Percentiles rank a stretch among this genome's conserved stretches.
Evolutionary conservation across 2,888 invertebrate species (phyloP).

Genomic region (Oligia strigilis): DNA sequence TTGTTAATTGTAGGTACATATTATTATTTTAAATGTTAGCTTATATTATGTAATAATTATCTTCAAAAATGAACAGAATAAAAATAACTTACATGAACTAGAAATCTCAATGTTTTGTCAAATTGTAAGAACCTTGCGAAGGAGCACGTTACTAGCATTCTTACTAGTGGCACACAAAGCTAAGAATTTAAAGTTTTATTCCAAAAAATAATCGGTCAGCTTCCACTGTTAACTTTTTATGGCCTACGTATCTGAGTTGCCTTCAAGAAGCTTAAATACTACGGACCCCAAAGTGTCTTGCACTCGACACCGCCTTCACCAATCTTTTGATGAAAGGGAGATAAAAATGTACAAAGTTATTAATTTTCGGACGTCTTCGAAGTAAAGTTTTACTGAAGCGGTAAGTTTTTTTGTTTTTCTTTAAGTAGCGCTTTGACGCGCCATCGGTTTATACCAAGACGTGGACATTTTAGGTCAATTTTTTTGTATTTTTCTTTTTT

Average conservation of each 20-base stretch:
- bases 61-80: too few relatives aligned
- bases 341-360: conserved; percentile 38
- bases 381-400: conserved; percentile 25
- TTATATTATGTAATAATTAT: too few relatives aligned
- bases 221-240: background rate
- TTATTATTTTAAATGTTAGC: too few relatives aligned
- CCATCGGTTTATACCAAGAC: background rate
- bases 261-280: background rate
- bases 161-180: too few relatives aligned
- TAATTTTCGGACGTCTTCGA: conserved; percentile 28
- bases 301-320: background rate
- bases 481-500: background rate
- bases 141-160: too few relatives aligned
- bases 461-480: background rate
- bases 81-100: too few relatives aligned
- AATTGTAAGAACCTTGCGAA: background rate
- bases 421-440: background rate
- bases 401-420: conserved; percentile 12
- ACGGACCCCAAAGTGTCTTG: conserved; percentile 19
- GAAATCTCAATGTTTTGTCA: background rate
- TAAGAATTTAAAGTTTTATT: background rate
- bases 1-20: too few relatives aligned
- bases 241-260: background rate
- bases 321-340: background rate
- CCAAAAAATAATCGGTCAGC: background rate